Evolutionary conservation across 2,797 vertebrate genomes (phyloP).

Genomic region (Eurystomus glaucurus): DNA sequence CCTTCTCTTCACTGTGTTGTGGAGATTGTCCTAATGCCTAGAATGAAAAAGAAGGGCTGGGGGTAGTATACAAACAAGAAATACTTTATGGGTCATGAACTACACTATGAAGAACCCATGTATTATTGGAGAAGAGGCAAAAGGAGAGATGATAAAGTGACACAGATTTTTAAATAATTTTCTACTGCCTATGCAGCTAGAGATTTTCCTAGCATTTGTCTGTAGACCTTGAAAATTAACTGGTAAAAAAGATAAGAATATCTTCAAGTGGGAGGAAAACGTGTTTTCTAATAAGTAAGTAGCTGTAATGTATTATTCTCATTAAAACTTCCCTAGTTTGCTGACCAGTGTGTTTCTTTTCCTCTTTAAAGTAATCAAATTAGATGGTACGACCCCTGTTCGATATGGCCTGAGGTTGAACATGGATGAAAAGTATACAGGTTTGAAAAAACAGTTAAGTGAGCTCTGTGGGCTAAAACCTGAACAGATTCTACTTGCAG

Average conservation of each 20-base stretch:
- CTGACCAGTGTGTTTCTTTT: constrained; percentile 21
- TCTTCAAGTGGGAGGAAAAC: not conserved
- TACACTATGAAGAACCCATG: not conserved
- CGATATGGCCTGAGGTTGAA: constrained; percentile 94
- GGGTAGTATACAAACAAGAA: not conserved
- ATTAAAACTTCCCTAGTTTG: not conserved
- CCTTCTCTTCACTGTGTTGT: not conserved
- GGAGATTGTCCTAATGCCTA: not conserved
- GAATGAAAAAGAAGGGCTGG: not conserved
- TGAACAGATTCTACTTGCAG: constrained; percentile 96
- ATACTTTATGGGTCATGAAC: not conserved
- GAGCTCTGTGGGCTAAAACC: constrained; percentile 95
- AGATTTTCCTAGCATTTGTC: not conserved
- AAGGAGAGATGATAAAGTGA: not conserved
- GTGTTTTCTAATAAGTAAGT: not conserved
- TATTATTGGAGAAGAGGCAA: not conserved
- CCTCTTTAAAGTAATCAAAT: constrained; percentile 90
- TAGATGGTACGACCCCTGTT: constrained; percentile 95
- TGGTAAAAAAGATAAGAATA: not conserved
- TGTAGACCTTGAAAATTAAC: not conserved
- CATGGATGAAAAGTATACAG: constrained; percentile 99
- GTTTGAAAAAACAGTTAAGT: constrained; percentile 96
- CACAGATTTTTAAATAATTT: not conserved
- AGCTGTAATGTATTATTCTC: not conserved
- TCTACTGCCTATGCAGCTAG: not conserved